These are phyloP conservation scores for Dasyurus viverrinus DNA, from an alignment of 2,113 vertebrate species.

Conservation along the genomic window DNA sequence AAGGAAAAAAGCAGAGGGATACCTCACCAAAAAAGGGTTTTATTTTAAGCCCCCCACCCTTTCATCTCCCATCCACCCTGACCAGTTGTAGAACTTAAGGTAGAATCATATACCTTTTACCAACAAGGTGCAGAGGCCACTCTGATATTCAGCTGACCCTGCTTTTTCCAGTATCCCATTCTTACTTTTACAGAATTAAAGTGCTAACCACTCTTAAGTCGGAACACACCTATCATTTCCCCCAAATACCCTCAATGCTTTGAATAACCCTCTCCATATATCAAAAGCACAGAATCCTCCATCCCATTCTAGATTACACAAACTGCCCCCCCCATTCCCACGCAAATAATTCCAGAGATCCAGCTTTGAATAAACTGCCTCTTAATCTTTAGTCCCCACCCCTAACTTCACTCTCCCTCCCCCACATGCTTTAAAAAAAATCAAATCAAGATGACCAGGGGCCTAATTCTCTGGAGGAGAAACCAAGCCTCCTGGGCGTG, in stretches of 20 bases:
- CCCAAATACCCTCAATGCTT: neutral
- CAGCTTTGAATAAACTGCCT: slow-evolving; percentile 57
- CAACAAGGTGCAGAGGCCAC: slow-evolving; percentile 58
- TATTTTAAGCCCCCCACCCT: slow-evolving; percentile 18
- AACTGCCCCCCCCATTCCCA: slow-evolving; percentile 50
- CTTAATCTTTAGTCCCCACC: slow-evolving; percentile 55
- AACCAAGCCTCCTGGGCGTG: slow-evolving; percentile 31
- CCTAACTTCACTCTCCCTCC: slow-evolving; percentile 11
- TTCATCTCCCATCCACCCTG: neutral
- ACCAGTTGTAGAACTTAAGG: slow-evolving; percentile 30
- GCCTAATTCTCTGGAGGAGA: slow-evolving; percentile 42
- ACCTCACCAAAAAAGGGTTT: slow-evolving; percentile 9
- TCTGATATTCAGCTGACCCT: slow-evolving; percentile 47
- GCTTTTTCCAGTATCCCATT: slow-evolving; percentile 65
- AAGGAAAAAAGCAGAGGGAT: slow-evolving; percentile 1
- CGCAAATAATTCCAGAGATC: slow-evolving; percentile 55
- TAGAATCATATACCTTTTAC: slow-evolving; percentile 54
- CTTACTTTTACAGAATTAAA: slow-evolving; percentile 62
- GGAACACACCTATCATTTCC: slow-evolving; percentile 50
- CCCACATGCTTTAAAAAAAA: slow-evolving; percentile 40
- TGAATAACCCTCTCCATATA: neutral
- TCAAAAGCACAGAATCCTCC: slow-evolving; percentile 17
- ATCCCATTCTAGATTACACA: slow-evolving; percentile 32
- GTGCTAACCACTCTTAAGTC: slow-evolving; percentile 54
- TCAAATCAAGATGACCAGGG: slow-evolving; percentile 45